Evolutionary conservation across 2,888 invertebrate genomes (phyloP).

Genomic region (Caenorhabditis sp.): DNA sequence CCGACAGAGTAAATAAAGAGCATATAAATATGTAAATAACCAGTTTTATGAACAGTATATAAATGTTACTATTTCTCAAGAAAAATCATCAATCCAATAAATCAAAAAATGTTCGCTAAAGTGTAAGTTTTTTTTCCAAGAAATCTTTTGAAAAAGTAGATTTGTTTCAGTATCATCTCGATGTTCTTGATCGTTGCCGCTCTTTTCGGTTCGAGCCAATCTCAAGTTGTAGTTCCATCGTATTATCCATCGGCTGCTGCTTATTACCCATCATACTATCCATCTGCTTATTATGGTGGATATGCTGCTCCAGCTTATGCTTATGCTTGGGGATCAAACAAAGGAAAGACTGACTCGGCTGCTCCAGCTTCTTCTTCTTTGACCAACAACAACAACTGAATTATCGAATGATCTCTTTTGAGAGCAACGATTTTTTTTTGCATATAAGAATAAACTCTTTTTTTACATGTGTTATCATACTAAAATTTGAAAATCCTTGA

Average conservation of each 20-base stretch:
- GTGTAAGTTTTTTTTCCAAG: neutral
- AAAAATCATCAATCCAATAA: conserved; percentile 2
- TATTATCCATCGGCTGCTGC: neutral
- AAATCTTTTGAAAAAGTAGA: neutral
- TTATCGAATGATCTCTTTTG: neutral
- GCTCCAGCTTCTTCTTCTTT: neutral
- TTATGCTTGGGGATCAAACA: neutral
- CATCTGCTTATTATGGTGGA: neutral
- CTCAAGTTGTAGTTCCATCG: neutral
- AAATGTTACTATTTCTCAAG: neutral
- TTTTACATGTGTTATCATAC: too few relatives aligned
- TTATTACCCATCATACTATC: neutral
- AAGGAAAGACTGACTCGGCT: neutral
- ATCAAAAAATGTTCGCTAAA: neutral
- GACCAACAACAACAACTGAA: neutral
- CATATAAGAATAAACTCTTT: neutral
- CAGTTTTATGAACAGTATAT: neutral
- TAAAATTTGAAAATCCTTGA: too few relatives aligned
- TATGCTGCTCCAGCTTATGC: conserved; percentile 1
- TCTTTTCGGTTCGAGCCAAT: neutral
- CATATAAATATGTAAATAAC: neutral
- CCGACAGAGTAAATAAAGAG: neutral
- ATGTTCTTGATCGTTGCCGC: neutral
- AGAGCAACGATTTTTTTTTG: neutral
- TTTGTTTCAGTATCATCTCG: neutral